Base-by-base conservation (phyloP, 2,888 invertebrate genomes). In the Melikaiella ostensackeni region DNA sequence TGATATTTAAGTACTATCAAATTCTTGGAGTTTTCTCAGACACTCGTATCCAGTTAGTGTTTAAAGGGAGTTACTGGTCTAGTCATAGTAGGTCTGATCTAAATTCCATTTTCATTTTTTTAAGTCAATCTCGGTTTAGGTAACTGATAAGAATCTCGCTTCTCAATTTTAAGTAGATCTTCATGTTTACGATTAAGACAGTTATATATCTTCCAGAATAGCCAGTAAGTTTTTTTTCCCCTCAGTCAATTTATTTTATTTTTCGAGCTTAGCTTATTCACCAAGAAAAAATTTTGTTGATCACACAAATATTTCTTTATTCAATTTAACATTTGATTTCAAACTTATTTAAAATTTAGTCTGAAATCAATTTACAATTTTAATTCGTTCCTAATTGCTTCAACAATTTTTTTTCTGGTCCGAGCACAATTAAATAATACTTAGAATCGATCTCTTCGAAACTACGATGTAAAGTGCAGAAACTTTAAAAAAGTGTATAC, bases 11-110 rank as follows among this genome's bases (percentile, higher is more conserved):
- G 30, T 70, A 46, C 42, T 46, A 6, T 59, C 24, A 24, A 27
- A 27, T 27, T 8, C 46, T 64, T 21, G 13, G 24, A 35, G 27
- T 27, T n/a, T 70, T 70, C 5, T 30, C 19, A 70, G 30, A n/a
- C 27, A 46, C 46, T 66, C 42, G 24, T 33, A 33, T 50, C 46
- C 13, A 30, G 46, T 50, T 55, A 50, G 70, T 50, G 30, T n/a
- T 70, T 33, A 70, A 70, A 33, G 70, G 50, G 13, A 50, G 70
- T 50, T 70, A 21, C 30, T 70, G 30, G 50, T 70, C 70, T 70
- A 70, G 70, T 70, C 70, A 70, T 70, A 70, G 50, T 55, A 70
- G 50, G n/a, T 70, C 50, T 70, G 46, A 70, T 70, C 33, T n/a
- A 50, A 33, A 70, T 50, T 66, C n/a, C 30, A 30, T 30, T 70